Evolutionary conservation across 2,888 invertebrate genomes (phyloP).

Genomic region (Tyria jacobaeae): DNA sequence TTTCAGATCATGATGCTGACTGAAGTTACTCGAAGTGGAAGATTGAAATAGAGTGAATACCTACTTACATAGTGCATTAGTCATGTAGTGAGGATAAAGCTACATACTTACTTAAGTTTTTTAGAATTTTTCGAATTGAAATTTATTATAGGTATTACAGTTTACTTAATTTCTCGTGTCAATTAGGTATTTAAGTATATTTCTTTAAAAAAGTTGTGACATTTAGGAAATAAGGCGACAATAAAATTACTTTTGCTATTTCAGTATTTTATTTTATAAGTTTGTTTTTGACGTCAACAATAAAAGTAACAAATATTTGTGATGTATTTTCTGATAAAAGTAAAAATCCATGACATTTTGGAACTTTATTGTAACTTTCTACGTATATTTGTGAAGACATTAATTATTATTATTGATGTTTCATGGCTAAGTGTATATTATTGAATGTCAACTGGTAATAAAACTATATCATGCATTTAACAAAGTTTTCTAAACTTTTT

Average conservation of each 20-base stretch:
- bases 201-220: constrained; percentile 27
- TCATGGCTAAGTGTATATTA: constrained; percentile 41
- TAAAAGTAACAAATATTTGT: constrained; percentile 57
- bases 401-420: constrained; percentile 8
- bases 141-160: neutral
- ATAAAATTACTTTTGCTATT: constrained; percentile 73
- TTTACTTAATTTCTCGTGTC: constrained; percentile 7
- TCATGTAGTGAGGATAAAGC: neutral
- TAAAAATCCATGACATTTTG: constrained; percentile 22
- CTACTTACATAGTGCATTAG: constrained; percentile 4
- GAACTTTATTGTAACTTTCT: constrained; percentile 26
- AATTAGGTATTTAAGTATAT: neutral
- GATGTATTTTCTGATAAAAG: constrained; percentile 24
- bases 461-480: constrained; percentile 37
- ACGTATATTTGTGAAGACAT: constrained; percentile 28
- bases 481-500: constrained; percentile 29
- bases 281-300: constrained; percentile 77
- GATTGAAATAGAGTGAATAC: neutral
- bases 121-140: neutral
- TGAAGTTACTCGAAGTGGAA: constrained; percentile 23
- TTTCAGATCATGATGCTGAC: constrained; percentile 69
- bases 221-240: constrained; percentile 52
- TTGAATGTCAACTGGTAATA: constrained; percentile 36
- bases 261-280: constrained; percentile 73
- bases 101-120: constrained; percentile 3